Conservation (phyloP, 2,888 invertebrate genomes). For the Eurois occulta region DNA sequence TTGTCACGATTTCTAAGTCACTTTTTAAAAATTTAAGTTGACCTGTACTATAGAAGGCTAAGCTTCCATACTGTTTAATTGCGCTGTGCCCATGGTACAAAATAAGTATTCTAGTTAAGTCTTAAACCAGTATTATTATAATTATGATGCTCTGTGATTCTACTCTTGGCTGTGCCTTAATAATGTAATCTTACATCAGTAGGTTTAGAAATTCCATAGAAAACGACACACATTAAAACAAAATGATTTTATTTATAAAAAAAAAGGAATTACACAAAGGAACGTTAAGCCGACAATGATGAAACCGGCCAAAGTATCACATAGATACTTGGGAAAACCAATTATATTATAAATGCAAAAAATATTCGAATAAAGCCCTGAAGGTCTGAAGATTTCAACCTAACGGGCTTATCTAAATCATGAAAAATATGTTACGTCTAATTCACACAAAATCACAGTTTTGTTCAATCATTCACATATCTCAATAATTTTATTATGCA, state of each 20-base stretch:
- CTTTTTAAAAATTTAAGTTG: neutral
- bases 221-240: slow-evolving; percentile 50
- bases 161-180: no score
- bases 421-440: slow-evolving; percentile 42
- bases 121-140: neutral
- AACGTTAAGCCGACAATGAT: slow-evolving; percentile 60
- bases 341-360: slow-evolving; percentile 64
- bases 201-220: slow-evolving; percentile 1
- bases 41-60: neutral
- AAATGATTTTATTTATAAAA: slow-evolving; percentile 64
- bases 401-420: slow-evolving; percentile 34
- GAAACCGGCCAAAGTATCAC: slow-evolving; percentile 54
- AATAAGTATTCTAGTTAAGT: no score
- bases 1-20: neutral
- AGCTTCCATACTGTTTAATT: neutral
- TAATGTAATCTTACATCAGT: neutral
- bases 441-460: slow-evolving; percentile 68
- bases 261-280: slow-evolving; percentile 63
- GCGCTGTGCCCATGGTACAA: neutral
- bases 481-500: slow-evolving; percentile 35
- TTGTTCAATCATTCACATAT: slow-evolving; percentile 58
- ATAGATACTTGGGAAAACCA: slow-evolving; percentile 42
- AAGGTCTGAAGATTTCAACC: slow-evolving; percentile 22
- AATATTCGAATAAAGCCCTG: slow-evolving; percentile 58
- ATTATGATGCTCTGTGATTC: no score